Percentiles rank a stretch among this genome's conserved stretches.
Evolutionary conservation across 2,113 vertebrate species (phyloP).

Genomic region (Propithecus coquereli): DNA sequence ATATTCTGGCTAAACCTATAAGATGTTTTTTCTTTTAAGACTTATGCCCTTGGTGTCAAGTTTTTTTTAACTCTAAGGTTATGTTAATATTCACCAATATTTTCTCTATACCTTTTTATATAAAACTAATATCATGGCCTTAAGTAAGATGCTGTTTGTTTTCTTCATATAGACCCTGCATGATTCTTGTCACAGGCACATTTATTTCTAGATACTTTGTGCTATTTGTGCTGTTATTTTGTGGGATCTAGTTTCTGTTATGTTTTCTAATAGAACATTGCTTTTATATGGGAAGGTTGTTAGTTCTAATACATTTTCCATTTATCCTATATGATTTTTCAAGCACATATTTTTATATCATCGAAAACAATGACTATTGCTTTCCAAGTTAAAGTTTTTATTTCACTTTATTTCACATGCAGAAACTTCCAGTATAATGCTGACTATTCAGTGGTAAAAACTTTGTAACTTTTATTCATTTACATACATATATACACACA

Average conservation of each 20-base stretch:
- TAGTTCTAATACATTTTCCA: neutral
- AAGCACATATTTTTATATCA: neutral
- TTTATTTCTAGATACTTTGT: neutral
- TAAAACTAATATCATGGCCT: neutral
- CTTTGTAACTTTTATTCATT: neutral
- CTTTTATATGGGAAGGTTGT: neutral
- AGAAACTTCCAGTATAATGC: neutral
- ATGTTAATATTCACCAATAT: neutral
- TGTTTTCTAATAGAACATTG: neutral
- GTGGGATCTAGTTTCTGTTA: neutral
- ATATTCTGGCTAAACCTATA: neutral
- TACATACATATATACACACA: neutral
- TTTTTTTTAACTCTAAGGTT: slow-evolving; percentile 9
- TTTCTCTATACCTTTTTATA: neutral
- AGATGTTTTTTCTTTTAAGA: slow-evolving; percentile 5
- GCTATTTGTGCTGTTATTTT: neutral
- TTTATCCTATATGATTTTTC: neutral
- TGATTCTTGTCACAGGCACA: slow-evolving; percentile 8
- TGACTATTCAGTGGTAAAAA: neutral
- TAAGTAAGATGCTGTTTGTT: neutral
- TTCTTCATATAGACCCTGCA: neutral
- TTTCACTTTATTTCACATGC: neutral
- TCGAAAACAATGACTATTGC: neutral
- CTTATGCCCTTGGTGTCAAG: neutral
- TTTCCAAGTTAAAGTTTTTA: neutral